Base-by-base conservation (phyloP, 1,140 invertebrate genomes). In the Marisa cornuarietis region DNA sequence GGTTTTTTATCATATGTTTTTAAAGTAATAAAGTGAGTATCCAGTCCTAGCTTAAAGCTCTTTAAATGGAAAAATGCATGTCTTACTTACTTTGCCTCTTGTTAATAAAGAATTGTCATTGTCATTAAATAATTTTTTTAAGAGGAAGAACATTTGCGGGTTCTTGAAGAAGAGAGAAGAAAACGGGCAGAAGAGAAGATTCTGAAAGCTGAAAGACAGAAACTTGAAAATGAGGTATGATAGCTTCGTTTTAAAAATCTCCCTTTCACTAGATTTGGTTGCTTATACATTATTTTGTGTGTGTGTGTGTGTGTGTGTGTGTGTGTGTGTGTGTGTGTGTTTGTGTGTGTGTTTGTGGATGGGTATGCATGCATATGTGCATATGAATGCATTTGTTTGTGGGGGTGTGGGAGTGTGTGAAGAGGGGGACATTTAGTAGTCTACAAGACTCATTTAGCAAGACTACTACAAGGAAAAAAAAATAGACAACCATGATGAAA, bases 201-300 rank as follows among this genome's bases (percentile, higher is more conserved):
- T 61, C 77, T 85, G 73, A 85, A 83, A 78, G 85, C 83, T 73
- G 84, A 90, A 68, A 85, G 84, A 78, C 85, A 86, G 80, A 87
- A 87, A 79, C 82, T 85, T 51, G 86, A 89, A 82, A 86, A 86
- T 84, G 88, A 88, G 82, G 88, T 89, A 79, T 42, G 31, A 42
- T 42, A 42, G 31, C 22, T 18, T 31, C 66, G 22, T 78, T n/a
- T 71, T 7, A 54, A 62, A 52, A 20, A 26, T 9, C n/a, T 79
- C 4, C 24, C 31, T 74, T 76, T 31, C 20, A n/a, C 24, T 78
- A 51, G 24, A 14, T 10, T 63, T 76, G 20, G 20, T 10, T 51
- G 10, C 65, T 54, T 11, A 20, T 54, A 22, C 77, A 74, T 83
- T 54, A 66, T 71, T 71, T 58, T 63, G 18, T 78, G 51, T 62